These are phyloP conservation scores for Sus scrofa DNA, from an alignment of 2,113 vertebrate species.

Conservation along the genomic window T2T-Sscrofa CM000819.6:18557501-18558000, in stretches of 20 bases:
- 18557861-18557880: conserved; percentile 35
- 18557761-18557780: conserved; percentile 28
- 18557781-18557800: not conserved
- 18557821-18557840: not conserved
- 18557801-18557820: conserved; percentile 52
- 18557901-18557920: not conserved
- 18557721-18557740: not conserved
- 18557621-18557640: not conserved
- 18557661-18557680: not conserved
- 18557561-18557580: not conserved
- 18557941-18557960: not conserved
- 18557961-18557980: not conserved
- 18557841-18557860: not conserved
- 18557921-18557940: conserved; percentile 9
- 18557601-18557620: not conserved
- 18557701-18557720: not conserved
- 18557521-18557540: not conserved
- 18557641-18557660: not conserved
- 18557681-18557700: not conserved
- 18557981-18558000: accelerated
- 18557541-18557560: not conserved
- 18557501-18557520: not conserved
- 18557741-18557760: not conserved
- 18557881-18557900: not conserved
- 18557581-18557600: not conserved